Evolutionary conservation across 2,888 invertebrate species (phyloP).

Genomic region (Leptinotarsa peninsularis): DNA sequence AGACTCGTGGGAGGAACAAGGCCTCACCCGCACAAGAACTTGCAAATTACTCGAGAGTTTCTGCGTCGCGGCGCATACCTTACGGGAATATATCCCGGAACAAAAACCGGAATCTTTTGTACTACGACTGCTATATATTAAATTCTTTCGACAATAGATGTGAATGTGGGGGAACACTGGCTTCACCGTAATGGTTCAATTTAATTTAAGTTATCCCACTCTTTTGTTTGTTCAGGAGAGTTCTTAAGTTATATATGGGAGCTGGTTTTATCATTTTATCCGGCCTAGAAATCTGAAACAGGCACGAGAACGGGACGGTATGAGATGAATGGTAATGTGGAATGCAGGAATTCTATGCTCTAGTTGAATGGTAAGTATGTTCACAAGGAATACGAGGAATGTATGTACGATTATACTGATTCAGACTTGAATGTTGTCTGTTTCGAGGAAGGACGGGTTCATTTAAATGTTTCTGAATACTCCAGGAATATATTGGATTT

Average conservation of each 20-base stretch:
- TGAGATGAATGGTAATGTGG: not conserved
- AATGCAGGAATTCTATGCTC: not conserved
- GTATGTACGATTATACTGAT: not conserved
- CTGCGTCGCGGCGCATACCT: slow-evolving; percentile 46
- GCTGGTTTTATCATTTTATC: slow-evolving; percentile 11
- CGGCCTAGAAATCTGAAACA: slow-evolving; percentile 12
- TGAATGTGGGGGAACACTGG: slow-evolving; percentile 18
- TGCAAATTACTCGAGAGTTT: slow-evolving; percentile 53
- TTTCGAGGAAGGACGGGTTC: not conserved
- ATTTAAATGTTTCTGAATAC: not conserved
- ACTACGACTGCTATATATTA: slow-evolving; percentile 49
- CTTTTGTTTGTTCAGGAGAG: slow-evolving; percentile 26
- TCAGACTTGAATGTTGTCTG: slow-evolving; percentile 1
- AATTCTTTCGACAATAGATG: slow-evolving; percentile 49
- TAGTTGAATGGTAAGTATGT: not conserved
- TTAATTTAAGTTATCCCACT: slow-evolving; percentile 30
- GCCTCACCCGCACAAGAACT: slow-evolving; percentile 40
- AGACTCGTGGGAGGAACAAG: slow-evolving; percentile 5
- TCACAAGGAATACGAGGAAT: not conserved
- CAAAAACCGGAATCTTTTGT: slow-evolving; percentile 50
- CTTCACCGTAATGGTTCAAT: slow-evolving; percentile 27
- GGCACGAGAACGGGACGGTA: not conserved
- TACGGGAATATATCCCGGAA: slow-evolving; percentile 42
- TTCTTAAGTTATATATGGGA: slow-evolving; percentile 19
- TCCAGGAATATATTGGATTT: not conserved